These are phyloP conservation scores for Pocillopora meandrina DNA, from an alignment of 92 coral and sea anemone species.

Conservation along the genomic window DNA sequence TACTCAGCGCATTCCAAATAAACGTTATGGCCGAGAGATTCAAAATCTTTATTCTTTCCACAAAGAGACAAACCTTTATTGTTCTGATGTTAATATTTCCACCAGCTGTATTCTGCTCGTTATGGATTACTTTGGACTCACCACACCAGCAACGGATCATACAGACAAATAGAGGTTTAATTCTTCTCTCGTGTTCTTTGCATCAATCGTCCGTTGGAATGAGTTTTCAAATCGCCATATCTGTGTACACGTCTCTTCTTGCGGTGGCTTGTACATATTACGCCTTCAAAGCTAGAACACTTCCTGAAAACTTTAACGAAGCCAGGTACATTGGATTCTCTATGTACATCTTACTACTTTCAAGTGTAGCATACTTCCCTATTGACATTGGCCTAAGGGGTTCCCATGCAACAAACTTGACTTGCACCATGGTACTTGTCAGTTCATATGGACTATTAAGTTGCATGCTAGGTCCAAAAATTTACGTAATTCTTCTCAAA, in stretches of 20 bases:
- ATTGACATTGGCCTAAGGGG: conserved; percentile 68
- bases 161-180: too few relatives aligned
- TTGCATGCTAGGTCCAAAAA: conserved; percentile 74
- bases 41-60: conserved; percentile 43
- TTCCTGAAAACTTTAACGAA: conserved; percentile 85
- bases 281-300: conserved; percentile 74
- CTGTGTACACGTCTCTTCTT: conserved; percentile 29
- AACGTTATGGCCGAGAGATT: conserved; percentile 49
- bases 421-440: conserved; percentile 39
- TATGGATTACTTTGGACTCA: too few relatives aligned
- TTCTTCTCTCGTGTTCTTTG: too few relatives aligned
- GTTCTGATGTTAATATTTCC: too few relatives aligned
- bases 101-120: too few relatives aligned
- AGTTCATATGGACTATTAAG: conserved; percentile 58
- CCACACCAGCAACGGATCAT: too few relatives aligned
- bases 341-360: conserved; percentile 70
- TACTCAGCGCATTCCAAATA: too few relatives aligned
- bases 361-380: conserved; percentile 73
- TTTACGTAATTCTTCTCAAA: conserved; percentile 54
- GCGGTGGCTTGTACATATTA: too few relatives aligned
- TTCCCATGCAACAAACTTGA: conserved; percentile 49
- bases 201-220: conserved; percentile 38
- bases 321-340: conserved; percentile 75
- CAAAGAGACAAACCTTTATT: too few relatives aligned
- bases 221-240: conserved; percentile 50